A percentile compares a stretch with the other conserved stretches of the same genome.
These are phyloP conservation scores for Magallana angulata DNA, from an alignment of 1,140 invertebrate species.

Conservation along the genomic window DNA sequence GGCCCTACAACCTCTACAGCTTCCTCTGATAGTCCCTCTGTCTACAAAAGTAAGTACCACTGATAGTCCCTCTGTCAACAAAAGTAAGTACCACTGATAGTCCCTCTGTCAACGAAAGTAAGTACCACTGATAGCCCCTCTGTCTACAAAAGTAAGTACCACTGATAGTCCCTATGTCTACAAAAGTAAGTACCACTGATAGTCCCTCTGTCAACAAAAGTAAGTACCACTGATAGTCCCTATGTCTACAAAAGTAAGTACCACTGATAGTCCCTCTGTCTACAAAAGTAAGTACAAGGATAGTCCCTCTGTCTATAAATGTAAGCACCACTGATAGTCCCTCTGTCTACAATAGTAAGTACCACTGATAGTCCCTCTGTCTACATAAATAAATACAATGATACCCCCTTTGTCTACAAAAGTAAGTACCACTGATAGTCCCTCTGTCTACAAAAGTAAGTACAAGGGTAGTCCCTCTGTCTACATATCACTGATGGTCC, in stretches of 20 bases:
- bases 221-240: background rate
- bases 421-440: background rate
- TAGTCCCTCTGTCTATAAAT: background rate
- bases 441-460: too few relatives aligned
- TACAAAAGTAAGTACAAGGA: background rate
- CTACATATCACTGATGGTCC: background rate
- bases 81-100: background rate
- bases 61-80: background rate
- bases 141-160: background rate
- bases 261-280: background rate
- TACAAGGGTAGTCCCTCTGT: background rate
- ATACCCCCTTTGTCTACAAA: background rate
- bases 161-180: background rate
- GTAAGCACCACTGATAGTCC: background rate
- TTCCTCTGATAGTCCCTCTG: background rate
- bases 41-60: background rate
- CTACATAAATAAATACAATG: background rate
- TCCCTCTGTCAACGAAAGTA: background rate
- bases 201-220: background rate
- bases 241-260: background rate
- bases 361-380: too few relatives aligned
- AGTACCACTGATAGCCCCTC: background rate
- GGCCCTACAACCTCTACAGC: constrained; percentile 1
- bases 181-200: constrained; percentile 7
- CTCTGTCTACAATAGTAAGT: background rate